These are phyloP conservation scores for Hydrozoanthus gracilis DNA, from an alignment of 92 coral and sea anemone genomes.

Conservation along the genomic window DNA sequence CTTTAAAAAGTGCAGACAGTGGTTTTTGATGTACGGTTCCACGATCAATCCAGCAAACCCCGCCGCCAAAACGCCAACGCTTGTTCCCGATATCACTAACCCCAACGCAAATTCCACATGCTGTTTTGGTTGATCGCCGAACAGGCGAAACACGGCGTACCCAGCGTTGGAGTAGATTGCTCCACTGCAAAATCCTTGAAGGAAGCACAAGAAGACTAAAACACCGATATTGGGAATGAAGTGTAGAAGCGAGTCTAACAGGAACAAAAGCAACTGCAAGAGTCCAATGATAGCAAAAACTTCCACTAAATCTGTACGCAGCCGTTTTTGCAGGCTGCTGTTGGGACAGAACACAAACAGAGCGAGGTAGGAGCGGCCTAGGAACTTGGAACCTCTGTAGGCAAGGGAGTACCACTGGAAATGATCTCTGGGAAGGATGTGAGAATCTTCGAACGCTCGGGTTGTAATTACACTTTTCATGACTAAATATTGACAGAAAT, in stretches of 20 bases:
- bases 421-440: conserved; percentile 45
- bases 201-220: not conserved
- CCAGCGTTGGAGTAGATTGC: conserved; percentile 26
- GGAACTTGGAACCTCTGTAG: conserved; percentile 27
- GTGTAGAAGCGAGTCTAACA: conserved; percentile 16
- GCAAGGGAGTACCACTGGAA: conserved; percentile 43
- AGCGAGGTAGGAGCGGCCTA: conserved; percentile 40
- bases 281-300: conserved; percentile 4
- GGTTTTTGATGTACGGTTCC: conserved; percentile 36
- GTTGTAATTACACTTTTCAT: conserved; percentile 39
- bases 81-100: conserved; percentile 11
- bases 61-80: conserved; percentile 34
- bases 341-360: not conserved
- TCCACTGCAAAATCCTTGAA: conserved; percentile 35
- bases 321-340: not conserved
- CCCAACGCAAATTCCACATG: conserved; percentile 26
- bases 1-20: conserved; percentile 3
- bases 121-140: conserved; percentile 20
- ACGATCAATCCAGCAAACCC: conserved; percentile 19
- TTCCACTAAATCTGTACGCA: conserved; percentile 4
- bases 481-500: conserved; percentile 35
- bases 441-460: conserved; percentile 2
- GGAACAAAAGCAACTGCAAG: not conserved
- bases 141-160: conserved; percentile 13
- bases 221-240: conserved; percentile 23